Evolutionary conservation across 2,113 vertebrate species (phyloP), one percentile per base, ranked within the genome.

Genomic region (Poeciliopsis prolifica): DNA sequence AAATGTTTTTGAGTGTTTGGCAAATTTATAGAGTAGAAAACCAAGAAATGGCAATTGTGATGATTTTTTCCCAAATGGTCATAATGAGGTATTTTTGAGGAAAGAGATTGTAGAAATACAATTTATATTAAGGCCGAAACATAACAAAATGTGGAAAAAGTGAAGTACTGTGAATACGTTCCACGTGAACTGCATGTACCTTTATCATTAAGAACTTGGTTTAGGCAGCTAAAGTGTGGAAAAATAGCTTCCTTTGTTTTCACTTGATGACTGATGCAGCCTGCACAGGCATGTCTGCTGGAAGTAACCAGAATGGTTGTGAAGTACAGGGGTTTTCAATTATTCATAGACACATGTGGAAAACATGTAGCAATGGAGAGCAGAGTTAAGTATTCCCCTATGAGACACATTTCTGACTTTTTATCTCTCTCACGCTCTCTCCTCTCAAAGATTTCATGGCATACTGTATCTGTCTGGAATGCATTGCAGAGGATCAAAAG

Each of bases 281-380:
- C 29, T 68, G 22, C 22, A 29, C 9, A 73, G n/a, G 78, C 15
- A 44, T n/a, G 69, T 19, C n/a, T 30, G 33, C 35, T 26, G 37
- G 44, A 82, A 60, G 44, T 40, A n/a, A 74, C 61, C n/a, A 75
- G 54, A 79, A 68, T 10, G 61, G 62, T 72, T 74, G 71, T 75
- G 40, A 77, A 85, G 72, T 67, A 72, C 42, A 61, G 51, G 26
- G 61, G 67, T 65, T 75, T 75, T 93, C 42, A 89, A 87, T 90
- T 86, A 92, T 92, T 92, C 69, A 91, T 86, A 42, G 70, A 51
- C 8, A 61, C 48, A 61, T 83, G 74, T 77, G 70, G 76, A 83
- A 91, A 87, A 85, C 77, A 80, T 71, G 65, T 70, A 73, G 80
- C 79, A 80, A 88, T 82, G 83, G 86, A 86, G 83, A 82, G 69